Conservation (phyloP, 2,797 vertebrate species). For the Jordanella pulchra region DNA sequence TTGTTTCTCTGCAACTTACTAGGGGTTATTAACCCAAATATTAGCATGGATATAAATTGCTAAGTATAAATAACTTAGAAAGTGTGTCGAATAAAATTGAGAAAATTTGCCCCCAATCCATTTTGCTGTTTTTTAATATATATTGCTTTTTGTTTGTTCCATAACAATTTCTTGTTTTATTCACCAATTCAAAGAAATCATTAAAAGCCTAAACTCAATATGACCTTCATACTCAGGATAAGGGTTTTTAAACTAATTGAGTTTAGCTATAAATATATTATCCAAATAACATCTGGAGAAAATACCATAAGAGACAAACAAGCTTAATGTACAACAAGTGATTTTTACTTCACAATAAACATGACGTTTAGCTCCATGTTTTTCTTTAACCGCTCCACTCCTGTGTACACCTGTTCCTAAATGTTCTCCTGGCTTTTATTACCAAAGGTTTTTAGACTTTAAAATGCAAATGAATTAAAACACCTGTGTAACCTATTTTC, state of each 20-base stretch:
- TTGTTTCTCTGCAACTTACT: background rate
- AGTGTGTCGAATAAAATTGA: background rate
- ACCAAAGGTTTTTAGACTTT: too few relatives aligned
- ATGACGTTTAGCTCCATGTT: background rate
- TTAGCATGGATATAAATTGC: background rate
- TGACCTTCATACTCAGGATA: background rate
- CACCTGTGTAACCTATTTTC: background rate
- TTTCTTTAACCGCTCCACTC: background rate
- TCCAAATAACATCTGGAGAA: background rate
- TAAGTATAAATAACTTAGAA: background rate
- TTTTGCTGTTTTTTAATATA: background rate
- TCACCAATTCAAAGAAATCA: too few relatives aligned
- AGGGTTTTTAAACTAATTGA: background rate
- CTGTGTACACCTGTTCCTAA: background rate
- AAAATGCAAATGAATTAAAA: background rate
- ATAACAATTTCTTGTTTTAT: too few relatives aligned
- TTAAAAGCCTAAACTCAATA: background rate
- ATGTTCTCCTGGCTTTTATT: background rate
- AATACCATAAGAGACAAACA: background rate
- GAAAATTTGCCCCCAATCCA: background rate
- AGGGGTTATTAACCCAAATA: background rate
- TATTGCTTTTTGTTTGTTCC: background rate
- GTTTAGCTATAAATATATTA: background rate
- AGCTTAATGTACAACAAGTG: background rate
- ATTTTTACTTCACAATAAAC: background rate